Evolutionary conservation across 2,113 vertebrate species (phyloP).

Genomic region (Cololabis saira): DNA sequence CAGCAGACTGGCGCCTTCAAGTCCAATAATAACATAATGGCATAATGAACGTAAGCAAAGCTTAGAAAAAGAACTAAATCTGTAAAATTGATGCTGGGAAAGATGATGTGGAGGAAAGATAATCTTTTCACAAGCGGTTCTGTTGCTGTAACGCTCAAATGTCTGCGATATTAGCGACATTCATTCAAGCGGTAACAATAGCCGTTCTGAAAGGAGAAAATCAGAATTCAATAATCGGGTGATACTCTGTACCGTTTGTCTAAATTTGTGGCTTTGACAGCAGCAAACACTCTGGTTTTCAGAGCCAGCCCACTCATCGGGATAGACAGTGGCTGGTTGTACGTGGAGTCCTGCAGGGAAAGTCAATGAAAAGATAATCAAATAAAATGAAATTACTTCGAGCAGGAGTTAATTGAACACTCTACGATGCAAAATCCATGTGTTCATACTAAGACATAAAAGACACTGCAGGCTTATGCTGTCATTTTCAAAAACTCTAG

Average conservation of each 20-base stretch:
- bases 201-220: no score
- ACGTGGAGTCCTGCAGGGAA: constrained; percentile 89
- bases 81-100: constrained; percentile 26
- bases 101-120: constrained; percentile 11
- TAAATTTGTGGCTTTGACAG: constrained; percentile 94
- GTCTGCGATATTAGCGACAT: background rate
- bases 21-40: constrained; percentile 61
- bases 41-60: constrained; percentile 44
- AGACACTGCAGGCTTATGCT: no score
- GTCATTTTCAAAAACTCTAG: no score
- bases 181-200: no score
- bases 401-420: background rate
- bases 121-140: background rate
- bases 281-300: constrained; percentile 97
- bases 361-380: background rate
- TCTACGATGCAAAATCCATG: no score
- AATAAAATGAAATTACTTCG: background rate
- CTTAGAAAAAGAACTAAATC: constrained; percentile 30
- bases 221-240: no score
- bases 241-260: constrained; percentile 88
- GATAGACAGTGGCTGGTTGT: constrained; percentile 89
- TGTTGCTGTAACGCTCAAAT: background rate
- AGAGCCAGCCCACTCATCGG: constrained; percentile 91
- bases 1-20: constrained; percentile 69
- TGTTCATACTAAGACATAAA: no score